Base-by-base conservation (phyloP, 2,888 invertebrate genomes). In the Sycophila texana region DNA sequence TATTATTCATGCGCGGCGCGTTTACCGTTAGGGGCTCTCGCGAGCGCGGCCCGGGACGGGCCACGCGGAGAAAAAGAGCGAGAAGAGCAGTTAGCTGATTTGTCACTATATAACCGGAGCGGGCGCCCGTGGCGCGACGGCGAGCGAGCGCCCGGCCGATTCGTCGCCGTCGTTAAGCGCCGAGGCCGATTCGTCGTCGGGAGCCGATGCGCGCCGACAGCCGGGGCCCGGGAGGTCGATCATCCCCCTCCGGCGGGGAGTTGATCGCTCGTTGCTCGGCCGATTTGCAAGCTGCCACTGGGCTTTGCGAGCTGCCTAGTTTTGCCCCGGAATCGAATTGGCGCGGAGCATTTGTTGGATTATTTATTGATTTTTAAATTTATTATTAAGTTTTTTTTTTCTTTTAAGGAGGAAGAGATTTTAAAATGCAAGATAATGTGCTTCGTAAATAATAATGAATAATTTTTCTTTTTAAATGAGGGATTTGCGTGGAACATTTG, bases 31-130 rank as follows among this genome's bases (percentile, higher is more conserved):
- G 14, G 5, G 14, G 12, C 49, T 18, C 18, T 63, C 13, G 55
- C 30, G n/a, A 51, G 30, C 55, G 20, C 12, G 51, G 39, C 2
- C 67, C 30, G 20, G n/a, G 12, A n/a, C 20, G 57, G 30, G 20
- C 14, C 13, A 7, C 13, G 68, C 16, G 12, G 20, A 26, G 5
- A 51, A 55, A 68, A n/a, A 51, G 61, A 61, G 18, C n/a, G 22
- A 57, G 73, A 73, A 77, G 26, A 74, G 76, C 80, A 77, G 77
- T 82, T 82, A 78, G 63, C 79, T 77, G 80, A 82, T 83, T 83
- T 82, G 82, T 83, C 81, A 81, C 73, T 79, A 73, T 72, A 65
- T 68, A 80, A 79, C 70, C 63, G 65, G 65, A 71, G 71, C 71
- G 49, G 20, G 57, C 30, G 55, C 65, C 26, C 60, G 51, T 63